Evolutionary conservation across 2,797 vertebrate genomes (phyloP).

Genomic region (Avahi laniger): DNA sequence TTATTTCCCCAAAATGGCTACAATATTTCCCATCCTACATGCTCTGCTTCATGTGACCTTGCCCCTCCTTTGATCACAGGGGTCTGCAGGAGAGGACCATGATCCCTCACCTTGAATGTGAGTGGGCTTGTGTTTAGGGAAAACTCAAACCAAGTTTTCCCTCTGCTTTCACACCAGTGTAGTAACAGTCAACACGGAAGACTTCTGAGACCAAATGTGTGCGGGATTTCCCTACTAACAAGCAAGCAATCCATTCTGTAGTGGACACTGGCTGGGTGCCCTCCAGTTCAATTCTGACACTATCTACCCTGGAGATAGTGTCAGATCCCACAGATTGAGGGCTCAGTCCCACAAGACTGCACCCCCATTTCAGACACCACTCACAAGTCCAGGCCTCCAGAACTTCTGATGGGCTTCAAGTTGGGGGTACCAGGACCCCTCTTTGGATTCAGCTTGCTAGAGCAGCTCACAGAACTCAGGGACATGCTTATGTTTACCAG

Average conservation of each 20-base stretch:
- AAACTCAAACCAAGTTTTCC: not conserved
- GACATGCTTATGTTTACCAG: not conserved
- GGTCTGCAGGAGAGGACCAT: no score
- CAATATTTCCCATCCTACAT: accelerated
- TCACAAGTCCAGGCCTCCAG: not conserved
- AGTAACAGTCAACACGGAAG: not conserved
- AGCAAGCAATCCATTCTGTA: not conserved
- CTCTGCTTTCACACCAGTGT: not conserved
- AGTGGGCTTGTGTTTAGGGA: not conserved
- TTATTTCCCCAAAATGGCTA: not conserved
- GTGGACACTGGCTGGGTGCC: no score
- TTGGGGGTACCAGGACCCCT: not conserved
- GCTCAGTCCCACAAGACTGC: not conserved
- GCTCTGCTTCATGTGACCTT: not conserved
- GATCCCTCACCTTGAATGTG: not conserved
- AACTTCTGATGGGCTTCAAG: not conserved
- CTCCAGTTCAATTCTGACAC: not conserved
- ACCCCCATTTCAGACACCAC: not conserved
- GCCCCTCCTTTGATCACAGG: not conserved
- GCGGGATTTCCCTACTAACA: not conserved
- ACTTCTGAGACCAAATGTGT: not conserved
- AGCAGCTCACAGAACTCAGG: not conserved
- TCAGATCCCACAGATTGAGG: not conserved
- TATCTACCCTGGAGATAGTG: not conserved
- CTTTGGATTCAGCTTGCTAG: not conserved